These are phyloP conservation scores for Emydocephalus ijimae DNA, from an alignment of 2,113 vertebrate genomes.

Conservation along the genomic window DNA sequence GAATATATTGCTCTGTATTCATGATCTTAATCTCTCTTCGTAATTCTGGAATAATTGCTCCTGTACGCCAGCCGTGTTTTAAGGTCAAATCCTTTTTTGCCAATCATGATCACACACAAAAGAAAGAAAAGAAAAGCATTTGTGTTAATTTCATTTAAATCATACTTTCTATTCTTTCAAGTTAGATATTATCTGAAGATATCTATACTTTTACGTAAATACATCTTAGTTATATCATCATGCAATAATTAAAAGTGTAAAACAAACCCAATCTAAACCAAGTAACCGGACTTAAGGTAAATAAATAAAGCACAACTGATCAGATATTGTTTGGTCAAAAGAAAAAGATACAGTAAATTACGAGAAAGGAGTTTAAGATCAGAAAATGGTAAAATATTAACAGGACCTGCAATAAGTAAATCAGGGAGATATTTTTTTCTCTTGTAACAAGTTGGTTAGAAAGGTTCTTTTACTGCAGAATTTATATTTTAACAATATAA, in stretches of 20 bases:
- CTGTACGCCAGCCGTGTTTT: conserved; percentile 97
- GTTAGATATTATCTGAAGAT: background rate
- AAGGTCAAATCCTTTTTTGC: conserved; percentile 88
- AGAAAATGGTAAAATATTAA: background rate
- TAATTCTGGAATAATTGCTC: conserved; percentile 94
- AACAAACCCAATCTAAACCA: background rate
- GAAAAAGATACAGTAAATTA: background rate
- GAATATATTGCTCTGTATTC: conserved; percentile 90
- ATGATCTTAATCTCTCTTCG: conserved; percentile 94
- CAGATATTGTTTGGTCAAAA: background rate
- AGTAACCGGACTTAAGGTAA: background rate
- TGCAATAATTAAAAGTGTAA: background rate
- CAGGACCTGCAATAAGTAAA: background rate
- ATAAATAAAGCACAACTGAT: background rate
- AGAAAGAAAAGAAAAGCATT: conserved; percentile 17
- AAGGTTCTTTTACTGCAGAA: too few relatives aligned
- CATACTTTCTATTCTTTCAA: conserved; percentile 14
- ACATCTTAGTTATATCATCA: background rate
- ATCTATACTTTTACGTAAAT: conserved; percentile 10
- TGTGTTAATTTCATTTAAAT: conserved; percentile 17
- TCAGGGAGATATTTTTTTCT: background rate
- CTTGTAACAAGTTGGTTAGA: background rate
- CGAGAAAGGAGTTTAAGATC: background rate
- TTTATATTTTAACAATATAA: background rate
- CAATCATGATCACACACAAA: conserved; percentile 33